Percentiles rank a stretch among this genome's conserved stretches.
These are phyloP conservation scores for Cyphomyrus discorhynchus DNA, from an alignment of 2,113 vertebrate genomes.

Conservation along the genomic window DNA sequence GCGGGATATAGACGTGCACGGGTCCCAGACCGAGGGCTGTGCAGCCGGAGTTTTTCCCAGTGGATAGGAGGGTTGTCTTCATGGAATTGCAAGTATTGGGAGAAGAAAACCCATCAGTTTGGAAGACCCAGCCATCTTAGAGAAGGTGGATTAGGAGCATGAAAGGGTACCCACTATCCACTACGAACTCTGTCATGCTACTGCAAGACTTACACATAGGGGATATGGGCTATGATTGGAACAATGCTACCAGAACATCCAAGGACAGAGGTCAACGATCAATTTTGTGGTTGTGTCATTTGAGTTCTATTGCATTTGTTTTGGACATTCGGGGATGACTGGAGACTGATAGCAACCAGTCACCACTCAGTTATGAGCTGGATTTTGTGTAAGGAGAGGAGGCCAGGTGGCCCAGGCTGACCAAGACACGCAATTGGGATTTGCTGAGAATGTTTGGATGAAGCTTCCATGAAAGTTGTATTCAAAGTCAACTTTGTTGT, in stretches of 20 bases:
- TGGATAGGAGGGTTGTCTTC: not conserved
- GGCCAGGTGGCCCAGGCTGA: not conserved
- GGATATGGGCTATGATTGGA: not conserved
- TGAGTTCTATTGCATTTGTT: not conserved
- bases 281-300: not conserved
- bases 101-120: not conserved
- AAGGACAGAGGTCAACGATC: not conserved
- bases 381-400: not conserved
- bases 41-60: not conserved
- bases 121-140: not conserved
- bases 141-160: not conserved
- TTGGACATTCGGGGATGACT: not conserved
- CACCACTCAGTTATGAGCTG: not conserved
- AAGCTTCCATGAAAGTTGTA: not conserved
- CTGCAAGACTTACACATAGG: not conserved
- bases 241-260: not conserved
- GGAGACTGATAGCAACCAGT: not conserved
- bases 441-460: not conserved
- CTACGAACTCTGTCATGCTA: not conserved
- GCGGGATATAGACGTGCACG: not conserved
- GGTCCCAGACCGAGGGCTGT: not conserved
- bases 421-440: not conserved
- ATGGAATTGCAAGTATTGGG: not conserved
- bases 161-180: not conserved
- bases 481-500: not conserved